Evolutionary conservation across 2,113 vertebrate genomes (phyloP).

Genomic region (Otocyon megalotis): DNA sequence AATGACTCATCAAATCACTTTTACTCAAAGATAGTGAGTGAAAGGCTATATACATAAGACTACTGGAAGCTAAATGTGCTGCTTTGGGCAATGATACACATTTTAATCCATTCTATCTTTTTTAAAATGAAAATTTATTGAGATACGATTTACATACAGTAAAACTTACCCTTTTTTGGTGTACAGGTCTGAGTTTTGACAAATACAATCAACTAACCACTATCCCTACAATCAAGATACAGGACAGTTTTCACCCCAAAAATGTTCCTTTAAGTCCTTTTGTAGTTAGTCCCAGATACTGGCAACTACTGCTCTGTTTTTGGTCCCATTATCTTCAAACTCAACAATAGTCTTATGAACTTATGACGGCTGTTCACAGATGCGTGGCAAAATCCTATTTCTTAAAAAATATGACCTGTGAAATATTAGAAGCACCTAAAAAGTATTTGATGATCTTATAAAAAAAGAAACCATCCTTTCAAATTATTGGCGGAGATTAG

Average conservation of each 20-base stretch:
- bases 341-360: background rate
- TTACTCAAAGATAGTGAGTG: slow-evolving; percentile 57
- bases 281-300: background rate
- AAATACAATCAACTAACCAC: background rate
- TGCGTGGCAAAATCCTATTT: background rate
- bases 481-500: background rate
- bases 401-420: background rate
- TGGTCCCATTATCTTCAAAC: background rate
- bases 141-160: background rate
- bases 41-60: background rate
- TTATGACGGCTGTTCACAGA: background rate
- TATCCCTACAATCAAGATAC: background rate
- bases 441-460: slow-evolving; percentile 17
- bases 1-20: slow-evolving; percentile 41
- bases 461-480: slow-evolving; percentile 2
- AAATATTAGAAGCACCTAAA: slow-evolving; percentile 34
- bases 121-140: background rate
- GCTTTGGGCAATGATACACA: slow-evolving; percentile 46
- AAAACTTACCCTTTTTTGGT: background rate
- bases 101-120: slow-evolving; percentile 65
- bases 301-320: background rate
- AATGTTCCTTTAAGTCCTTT: background rate
- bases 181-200: background rate
- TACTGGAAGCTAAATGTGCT: slow-evolving; percentile 29
- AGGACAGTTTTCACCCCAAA: background rate